Evolutionary conservation across 2,113 vertebrate genomes (phyloP).

Genomic region (Malurus elegans): DNA sequence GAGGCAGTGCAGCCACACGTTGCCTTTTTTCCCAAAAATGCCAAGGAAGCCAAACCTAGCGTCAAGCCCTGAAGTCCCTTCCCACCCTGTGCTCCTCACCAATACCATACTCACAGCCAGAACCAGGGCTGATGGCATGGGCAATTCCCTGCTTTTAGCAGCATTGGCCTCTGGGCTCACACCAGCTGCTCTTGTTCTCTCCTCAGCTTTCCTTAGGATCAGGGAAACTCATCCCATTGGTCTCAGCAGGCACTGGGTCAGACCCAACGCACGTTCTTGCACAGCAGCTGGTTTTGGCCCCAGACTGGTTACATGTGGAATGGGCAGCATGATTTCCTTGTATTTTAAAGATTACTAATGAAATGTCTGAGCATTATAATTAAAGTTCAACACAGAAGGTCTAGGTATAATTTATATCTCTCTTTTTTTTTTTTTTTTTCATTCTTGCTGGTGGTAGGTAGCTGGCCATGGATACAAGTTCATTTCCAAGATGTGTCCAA

Average conservation of each 20-base stretch:
- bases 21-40: neutral
- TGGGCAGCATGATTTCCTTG: neutral
- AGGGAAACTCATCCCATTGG: neutral
- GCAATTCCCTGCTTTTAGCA: neutral
- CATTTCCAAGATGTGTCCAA: neutral
- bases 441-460: neutral
- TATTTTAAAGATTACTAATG: neutral
- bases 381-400: neutral
- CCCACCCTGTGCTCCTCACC: neutral
- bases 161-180: neutral
- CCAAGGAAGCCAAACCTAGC: neutral
- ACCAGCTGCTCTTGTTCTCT: accelerated
- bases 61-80: neutral
- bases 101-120: neutral
- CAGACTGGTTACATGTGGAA: neutral
- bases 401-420: accelerated
- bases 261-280: neutral
- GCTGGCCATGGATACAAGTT: neutral
- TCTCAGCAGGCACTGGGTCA: neutral
- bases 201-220: neutral
- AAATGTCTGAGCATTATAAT: neutral
- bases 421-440: neutral
- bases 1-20: neutral
- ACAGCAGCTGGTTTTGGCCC: neutral
- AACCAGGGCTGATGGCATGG: neutral